Conservation (phyloP, 2,888 invertebrate genomes). For the Catocala sponsa region DNA sequence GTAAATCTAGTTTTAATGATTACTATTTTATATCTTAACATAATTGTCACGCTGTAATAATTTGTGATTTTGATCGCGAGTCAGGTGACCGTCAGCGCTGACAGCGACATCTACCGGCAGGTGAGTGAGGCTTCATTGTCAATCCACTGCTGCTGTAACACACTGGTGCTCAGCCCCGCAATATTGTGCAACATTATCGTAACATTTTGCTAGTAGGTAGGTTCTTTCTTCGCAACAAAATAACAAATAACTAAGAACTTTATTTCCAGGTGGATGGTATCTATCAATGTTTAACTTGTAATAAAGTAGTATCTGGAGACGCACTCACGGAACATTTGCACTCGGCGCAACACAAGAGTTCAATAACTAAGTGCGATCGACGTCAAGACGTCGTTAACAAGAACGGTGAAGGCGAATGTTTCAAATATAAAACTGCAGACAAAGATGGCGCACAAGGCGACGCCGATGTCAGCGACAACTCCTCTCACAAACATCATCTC, state of each 20-base stretch:
- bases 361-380: background rate
- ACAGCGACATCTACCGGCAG: constrained; percentile 27
- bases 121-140: constrained; percentile 16
- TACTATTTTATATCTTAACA: too few species aligned
- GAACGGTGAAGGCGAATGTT: background rate
- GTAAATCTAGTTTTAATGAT: too few species aligned
- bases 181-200: too few species aligned
- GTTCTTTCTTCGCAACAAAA: background rate
- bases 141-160: too few species aligned
- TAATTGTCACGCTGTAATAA: too few species aligned
- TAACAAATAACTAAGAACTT: background rate
- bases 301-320: constrained; percentile 3
- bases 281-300: constrained; percentile 19
- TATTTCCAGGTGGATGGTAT: constrained; percentile 10
- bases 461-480: too few species aligned
- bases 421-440: background rate
- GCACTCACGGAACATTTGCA: constrained; percentile 5
- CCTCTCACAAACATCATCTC: too few species aligned
- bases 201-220: too few species aligned
- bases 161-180: too few species aligned
- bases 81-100: constrained; percentile 10
- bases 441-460: too few species aligned
- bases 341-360: background rate
- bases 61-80: constrained; percentile 34
- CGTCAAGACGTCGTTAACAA: background rate